Conservation (phyloP, 2,113 vertebrate species). For the Vicugna pacos region DNA sequence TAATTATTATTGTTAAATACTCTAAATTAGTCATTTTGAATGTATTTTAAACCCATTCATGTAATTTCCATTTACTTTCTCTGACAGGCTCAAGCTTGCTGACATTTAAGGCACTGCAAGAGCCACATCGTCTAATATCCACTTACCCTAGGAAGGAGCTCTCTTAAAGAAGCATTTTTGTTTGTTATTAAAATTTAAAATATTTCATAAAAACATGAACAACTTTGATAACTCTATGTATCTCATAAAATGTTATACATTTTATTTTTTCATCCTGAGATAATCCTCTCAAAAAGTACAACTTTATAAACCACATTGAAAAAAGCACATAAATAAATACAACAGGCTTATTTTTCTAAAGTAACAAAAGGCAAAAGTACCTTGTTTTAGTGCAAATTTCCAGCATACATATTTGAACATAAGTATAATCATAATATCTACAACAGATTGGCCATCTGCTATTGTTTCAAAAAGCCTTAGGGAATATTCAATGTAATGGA, state of each 20-base stretch:
- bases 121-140: neutral
- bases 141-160: neutral
- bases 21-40: neutral
- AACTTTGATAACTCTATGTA: neutral
- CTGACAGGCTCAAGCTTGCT: neutral
- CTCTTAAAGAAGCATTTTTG: neutral
- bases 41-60: neutral
- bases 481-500: constrained; percentile 38
- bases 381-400: constrained; percentile 5
- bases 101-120: neutral
- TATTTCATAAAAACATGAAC: neutral
- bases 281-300: neutral
- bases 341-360: constrained; percentile 18
- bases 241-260: neutral
- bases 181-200: constrained; percentile 19
- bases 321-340: neutral
- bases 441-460: constrained; percentile 46
- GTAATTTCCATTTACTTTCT: neutral
- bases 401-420: constrained; percentile 58
- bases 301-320: neutral
- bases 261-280: neutral
- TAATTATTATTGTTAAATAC: neutral
- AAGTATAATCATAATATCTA: constrained; percentile 36
- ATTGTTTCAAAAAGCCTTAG: constrained; percentile 49
- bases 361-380: constrained; percentile 52